phyloP scores from a whole-genome alignment of 2,888 invertebrate genomes.

The Strigamia crassipes region DNA sequence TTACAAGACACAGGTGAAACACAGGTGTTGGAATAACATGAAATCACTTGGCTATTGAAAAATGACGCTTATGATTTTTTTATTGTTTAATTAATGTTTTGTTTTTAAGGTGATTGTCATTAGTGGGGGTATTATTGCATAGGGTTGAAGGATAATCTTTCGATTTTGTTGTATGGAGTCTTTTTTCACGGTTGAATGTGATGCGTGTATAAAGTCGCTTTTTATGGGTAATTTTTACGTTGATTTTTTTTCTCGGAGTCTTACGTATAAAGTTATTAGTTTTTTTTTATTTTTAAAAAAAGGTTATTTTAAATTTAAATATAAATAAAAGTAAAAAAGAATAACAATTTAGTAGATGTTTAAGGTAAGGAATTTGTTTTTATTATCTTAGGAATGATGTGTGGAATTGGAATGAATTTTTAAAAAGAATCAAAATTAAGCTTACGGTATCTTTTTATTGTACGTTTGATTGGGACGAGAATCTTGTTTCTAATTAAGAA shows the following conservation, averaged over 20 bases:
- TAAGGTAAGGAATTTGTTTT: background rate
- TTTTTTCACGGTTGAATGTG: background rate
- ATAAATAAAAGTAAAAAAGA: no score
- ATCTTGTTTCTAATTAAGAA: constrained; percentile 21
- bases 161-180: background rate
- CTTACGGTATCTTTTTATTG: background rate
- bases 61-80: background rate
- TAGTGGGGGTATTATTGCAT: background rate
- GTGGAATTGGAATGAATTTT: background rate
- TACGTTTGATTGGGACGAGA: background rate
- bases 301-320: background rate
- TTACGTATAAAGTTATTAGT: background rate
- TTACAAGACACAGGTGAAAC: constrained; percentile 12
- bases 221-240: constrained; percentile 1
- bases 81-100: background rate
- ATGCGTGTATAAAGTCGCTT: background rate
- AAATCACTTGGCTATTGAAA: background rate
- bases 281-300: background rate
- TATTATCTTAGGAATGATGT: background rate
- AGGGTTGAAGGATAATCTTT: background rate
- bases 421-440: background rate
- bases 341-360: no score
- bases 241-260: background rate
- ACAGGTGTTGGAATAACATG: constrained; percentile 5
- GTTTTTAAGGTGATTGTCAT: background rate